phyloP scores from a whole-genome alignment of 2,888 invertebrate species.

The Ochropleura leucogaster region DNA sequence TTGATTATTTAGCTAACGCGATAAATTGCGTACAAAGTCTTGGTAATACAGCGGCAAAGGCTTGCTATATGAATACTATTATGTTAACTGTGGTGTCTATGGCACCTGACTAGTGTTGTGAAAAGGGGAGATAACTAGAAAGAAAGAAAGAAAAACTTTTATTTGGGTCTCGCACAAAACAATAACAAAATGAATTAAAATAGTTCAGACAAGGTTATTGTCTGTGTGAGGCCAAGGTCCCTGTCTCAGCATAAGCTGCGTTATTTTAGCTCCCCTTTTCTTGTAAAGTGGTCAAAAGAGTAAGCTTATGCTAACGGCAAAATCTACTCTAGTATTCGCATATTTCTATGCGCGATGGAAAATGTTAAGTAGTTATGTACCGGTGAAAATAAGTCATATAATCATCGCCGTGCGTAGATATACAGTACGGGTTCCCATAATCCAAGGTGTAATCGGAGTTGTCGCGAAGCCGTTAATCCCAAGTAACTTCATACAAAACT shows the following conservation, averaged over 20 bases:
- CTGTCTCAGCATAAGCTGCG: too few relatives aligned
- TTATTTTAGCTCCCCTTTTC: too few relatives aligned
- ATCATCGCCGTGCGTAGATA: background rate
- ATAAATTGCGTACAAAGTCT: too few relatives aligned
- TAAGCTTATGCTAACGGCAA: conserved; percentile 13
- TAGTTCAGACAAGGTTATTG: too few relatives aligned
- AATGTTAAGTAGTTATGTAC: conserved; percentile 19
- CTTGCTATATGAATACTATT: background rate
- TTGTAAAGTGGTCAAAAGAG: too few relatives aligned
- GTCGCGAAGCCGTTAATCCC: background rate
- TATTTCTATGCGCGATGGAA: conserved; percentile 17
- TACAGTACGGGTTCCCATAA: background rate
- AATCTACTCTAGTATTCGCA: conserved; percentile 13
- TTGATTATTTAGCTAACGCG: too few relatives aligned
- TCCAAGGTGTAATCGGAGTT: background rate
- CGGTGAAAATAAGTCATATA: conserved; percentile 16
- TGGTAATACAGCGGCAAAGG: too few relatives aligned
- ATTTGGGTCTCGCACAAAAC: too few relatives aligned
- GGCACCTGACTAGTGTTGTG: conserved; percentile 20
- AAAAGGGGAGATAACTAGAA: too few relatives aligned
- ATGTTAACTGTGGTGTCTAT: background rate
- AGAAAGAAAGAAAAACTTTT: too few relatives aligned
- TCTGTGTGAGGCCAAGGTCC: too few relatives aligned
- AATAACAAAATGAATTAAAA: too few relatives aligned
- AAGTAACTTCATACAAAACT: background rate